These are phyloP conservation scores for Alectoris magna DNA, from an alignment of 2,797 vertebrate species.

Conservation along the genomic window DNA sequence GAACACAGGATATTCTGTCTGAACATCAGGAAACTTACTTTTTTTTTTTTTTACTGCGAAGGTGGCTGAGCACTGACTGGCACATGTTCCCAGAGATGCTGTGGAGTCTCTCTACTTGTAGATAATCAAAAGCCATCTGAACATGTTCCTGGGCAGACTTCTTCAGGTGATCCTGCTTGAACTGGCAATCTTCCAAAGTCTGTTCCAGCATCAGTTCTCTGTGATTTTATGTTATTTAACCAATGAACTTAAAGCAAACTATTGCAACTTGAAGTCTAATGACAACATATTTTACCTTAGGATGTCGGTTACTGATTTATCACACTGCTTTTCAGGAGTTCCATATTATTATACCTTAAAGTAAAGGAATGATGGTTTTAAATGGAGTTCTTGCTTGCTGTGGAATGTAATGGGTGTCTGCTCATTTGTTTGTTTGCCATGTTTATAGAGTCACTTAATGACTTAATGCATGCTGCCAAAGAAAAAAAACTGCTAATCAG, in stretches of 20 bases:
- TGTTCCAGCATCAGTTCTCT: neutral
- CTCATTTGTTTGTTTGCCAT: neutral
- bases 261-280: neutral
- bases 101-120: neutral
- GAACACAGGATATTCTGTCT: neutral
- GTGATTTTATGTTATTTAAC: neutral
- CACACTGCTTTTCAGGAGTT: neutral
- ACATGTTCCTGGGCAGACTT: neutral
- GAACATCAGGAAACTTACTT: neutral
- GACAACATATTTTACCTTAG: neutral
- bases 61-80: neutral
- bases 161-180: neutral
- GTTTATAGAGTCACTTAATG: neutral
- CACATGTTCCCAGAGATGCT: neutral
- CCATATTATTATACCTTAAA: neutral
- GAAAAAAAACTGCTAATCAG: neutral
- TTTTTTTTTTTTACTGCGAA: neutral
- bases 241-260: neutral
- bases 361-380: neutral
- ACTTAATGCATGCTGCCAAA: neutral
- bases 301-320: neutral
- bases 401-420: neutral
- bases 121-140: neutral
- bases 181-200: neutral
- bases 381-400: neutral